A percentile compares a stretch with the other conserved stretches of the same genome.
Conservation (phyloP, 2,113 vertebrate species). For the Silurus glanis region DNA sequence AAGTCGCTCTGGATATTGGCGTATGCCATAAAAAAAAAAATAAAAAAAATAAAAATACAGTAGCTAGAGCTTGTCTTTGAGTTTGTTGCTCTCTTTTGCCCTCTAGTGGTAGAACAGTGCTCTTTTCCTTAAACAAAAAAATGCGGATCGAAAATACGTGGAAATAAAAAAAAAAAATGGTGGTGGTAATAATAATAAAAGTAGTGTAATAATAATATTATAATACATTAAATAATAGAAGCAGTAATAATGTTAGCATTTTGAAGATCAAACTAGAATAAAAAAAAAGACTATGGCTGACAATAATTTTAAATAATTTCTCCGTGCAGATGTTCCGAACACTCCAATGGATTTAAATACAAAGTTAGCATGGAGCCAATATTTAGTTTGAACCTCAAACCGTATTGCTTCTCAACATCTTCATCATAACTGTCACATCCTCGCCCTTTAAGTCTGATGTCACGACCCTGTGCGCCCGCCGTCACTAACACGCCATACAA, state of each 20-base stretch:
- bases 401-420: background rate
- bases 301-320: no score
- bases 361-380: background rate
- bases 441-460: background rate
- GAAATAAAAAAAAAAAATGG: no score
- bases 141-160: no score
- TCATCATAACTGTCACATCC: background rate
- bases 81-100: background rate
- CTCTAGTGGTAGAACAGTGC: background rate
- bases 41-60: background rate
- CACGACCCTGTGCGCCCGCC: background rate
- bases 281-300: no score
- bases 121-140: background rate
- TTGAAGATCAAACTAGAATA: no score
- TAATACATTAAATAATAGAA: no score
- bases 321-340: no score
- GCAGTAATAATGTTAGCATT: no score
- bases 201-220: no score
- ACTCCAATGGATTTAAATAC: background rate
- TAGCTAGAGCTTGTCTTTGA: background rate
- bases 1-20: no score
- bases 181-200: no score
- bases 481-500: slow-evolving; percentile 29
- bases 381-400: background rate
- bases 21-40: no score